Conservation (phyloP, 30 jellyfish, hydroid and myxozoan genomes). For the Sanderia malayensis region DNA sequence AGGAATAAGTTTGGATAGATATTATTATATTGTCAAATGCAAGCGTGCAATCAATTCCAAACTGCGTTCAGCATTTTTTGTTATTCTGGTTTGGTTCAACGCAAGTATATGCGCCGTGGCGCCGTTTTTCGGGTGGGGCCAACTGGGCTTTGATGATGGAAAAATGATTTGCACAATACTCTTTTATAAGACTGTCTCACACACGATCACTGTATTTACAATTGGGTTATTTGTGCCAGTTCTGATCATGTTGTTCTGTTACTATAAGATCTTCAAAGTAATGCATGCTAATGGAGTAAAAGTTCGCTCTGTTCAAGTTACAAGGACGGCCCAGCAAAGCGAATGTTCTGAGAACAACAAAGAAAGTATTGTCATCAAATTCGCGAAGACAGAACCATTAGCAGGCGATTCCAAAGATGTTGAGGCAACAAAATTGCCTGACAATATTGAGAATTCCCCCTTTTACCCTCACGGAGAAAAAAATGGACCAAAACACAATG, state of each 20-base stretch:
- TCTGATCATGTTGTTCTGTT: constrained; percentile 64
- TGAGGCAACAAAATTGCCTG: background rate
- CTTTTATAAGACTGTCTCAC: constrained; percentile 50
- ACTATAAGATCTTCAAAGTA: constrained; percentile 37
- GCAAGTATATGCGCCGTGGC: constrained; percentile 51
- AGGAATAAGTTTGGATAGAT: constrained; percentile 82
- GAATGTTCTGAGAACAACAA: background rate
- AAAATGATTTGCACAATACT: constrained; percentile 73
- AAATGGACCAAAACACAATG: too few relatives aligned
- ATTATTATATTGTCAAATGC: constrained; percentile 60
- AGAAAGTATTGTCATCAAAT: background rate
- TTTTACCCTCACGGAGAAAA: background rate
- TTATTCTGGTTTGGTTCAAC: constrained; percentile 37
- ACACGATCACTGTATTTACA: constrained; percentile 57
- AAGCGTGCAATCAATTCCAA: constrained; percentile 32
- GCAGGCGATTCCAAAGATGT: background rate
- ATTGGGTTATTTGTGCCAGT: constrained; percentile 50
- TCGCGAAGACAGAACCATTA: background rate
- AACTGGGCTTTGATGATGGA: constrained; percentile 78
- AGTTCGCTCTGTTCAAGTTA: background rate
- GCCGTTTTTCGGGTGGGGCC: constrained; percentile 87
- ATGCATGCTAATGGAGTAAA: constrained; percentile 24
- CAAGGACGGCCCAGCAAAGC: background rate
- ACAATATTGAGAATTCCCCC: background rate
- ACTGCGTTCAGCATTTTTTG: constrained; percentile 14